phyloP scores from a whole-genome alignment of 2,113 vertebrate species.

The Nycticebus coucang region DNA sequence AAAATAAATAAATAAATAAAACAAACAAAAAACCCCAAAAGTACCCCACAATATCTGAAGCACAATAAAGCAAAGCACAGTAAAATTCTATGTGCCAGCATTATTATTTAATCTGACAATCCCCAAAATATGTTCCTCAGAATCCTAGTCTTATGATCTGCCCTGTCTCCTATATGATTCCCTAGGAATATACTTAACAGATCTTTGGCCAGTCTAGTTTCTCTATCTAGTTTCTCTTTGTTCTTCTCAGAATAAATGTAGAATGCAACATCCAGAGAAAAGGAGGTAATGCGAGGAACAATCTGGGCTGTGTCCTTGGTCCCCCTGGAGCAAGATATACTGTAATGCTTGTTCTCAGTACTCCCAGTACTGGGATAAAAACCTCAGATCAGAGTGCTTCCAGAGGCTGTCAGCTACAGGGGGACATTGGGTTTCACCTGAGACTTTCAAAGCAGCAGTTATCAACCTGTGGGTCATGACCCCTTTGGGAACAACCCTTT shows the following conservation, averaged over 20 bases:
- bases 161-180: neutral
- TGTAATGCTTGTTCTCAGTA: neutral
- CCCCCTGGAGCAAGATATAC: neutral
- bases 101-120: slow-evolving; percentile 38
- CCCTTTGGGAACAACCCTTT: too few relatives aligned
- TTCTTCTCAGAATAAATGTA: neutral
- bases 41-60: neutral
- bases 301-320: neutral
- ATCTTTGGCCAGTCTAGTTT: neutral
- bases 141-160: neutral
- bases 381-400: neutral
- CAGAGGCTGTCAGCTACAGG: neutral
- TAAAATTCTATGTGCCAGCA: neutral
- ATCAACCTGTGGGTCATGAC: too few relatives aligned
- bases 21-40: neutral
- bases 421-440: neutral
- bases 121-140: slow-evolving; percentile 32
- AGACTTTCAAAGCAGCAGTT: neutral
- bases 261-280: neutral
- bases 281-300: neutral
- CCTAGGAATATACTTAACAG: neutral
- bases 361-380: neutral
- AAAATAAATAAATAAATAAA: too few relatives aligned
- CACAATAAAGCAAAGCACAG: neutral
- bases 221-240: neutral